phyloP scores from a whole-genome alignment of 2,797 vertebrate genomes.

The Esox lucius region DNA sequence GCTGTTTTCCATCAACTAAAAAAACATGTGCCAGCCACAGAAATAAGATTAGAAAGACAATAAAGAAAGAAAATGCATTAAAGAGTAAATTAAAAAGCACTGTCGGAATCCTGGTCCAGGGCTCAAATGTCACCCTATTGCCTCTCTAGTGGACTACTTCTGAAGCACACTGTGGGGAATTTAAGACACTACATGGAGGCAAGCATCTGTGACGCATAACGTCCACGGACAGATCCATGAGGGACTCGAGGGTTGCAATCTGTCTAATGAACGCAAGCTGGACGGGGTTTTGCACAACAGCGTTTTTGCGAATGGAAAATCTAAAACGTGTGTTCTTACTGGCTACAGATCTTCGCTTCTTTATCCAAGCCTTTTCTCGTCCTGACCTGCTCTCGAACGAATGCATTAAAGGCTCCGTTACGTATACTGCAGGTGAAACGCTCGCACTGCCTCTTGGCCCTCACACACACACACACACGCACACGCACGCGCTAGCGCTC shows the following conservation, averaged over 20 bases:
- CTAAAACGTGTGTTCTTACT: background rate
- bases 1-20: background rate
- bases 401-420: background rate
- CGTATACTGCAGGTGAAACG: background rate
- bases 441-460: background rate
- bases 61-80: background rate
- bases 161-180: background rate
- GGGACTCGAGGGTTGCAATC: background rate
- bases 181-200: background rate
- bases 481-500: slow-evolving; percentile 54
- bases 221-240: background rate
- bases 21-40: background rate
- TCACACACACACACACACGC: background rate
- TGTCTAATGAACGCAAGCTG: background rate
- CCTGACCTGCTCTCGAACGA: background rate
- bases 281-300: background rate
- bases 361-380: background rate
- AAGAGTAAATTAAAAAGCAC: background rate
- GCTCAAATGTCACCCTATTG: background rate
- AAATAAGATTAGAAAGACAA: background rate
- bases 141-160: background rate
- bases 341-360: background rate
- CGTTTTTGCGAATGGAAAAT: background rate
- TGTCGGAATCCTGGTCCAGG: background rate
- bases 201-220: background rate